A percentile compares a stretch with the other conserved stretches of the same genome.
Conservation (phyloP, 2,888 invertebrate genomes). For the Dastarcus helophoroides region DNA sequence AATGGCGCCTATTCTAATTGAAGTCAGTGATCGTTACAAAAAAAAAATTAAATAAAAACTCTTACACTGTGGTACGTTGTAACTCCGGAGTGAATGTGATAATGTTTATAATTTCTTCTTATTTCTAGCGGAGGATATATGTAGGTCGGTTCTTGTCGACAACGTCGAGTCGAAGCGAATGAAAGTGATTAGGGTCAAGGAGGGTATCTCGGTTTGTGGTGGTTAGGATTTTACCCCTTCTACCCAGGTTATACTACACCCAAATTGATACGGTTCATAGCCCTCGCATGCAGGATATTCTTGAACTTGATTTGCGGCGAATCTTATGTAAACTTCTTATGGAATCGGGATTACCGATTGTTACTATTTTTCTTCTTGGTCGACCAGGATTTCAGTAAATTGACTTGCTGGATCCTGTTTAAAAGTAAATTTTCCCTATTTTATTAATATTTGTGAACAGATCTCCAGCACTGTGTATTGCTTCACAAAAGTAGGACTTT, state of each 20-base stretch:
- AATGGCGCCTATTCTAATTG: constrained; percentile 14
- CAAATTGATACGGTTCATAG: constrained; percentile 10
- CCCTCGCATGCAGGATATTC: constrained; percentile 6
- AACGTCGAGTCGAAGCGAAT: constrained; percentile 24
- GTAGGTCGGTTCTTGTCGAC: constrained; percentile 34
- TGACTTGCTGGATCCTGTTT: too few species aligned
- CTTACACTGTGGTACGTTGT: constrained; percentile 33
- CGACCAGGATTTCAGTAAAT: too few species aligned
- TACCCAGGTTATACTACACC: neutral
- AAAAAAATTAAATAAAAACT: constrained; percentile 17
- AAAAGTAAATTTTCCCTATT: too few species aligned
- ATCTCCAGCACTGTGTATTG: too few species aligned
- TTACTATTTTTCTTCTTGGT: too few species aligned
- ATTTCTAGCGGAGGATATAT: constrained; percentile 34
- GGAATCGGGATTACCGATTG: too few species aligned
- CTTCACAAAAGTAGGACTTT: too few species aligned
- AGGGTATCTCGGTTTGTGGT: constrained; percentile 23
- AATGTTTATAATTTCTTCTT: constrained; percentile 38
- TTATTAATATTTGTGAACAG: too few species aligned
- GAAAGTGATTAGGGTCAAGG: constrained; percentile 34
- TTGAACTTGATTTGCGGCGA: constrained; percentile 9
- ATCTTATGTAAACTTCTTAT: too few species aligned
- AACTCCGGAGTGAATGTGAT: constrained; percentile 37
- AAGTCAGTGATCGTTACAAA: constrained; percentile 8
- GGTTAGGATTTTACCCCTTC: too few species aligned